Evolutionary conservation across 2,797 vertebrate species (phyloP).

Genomic region (Gambelia wislizenii): DNA sequence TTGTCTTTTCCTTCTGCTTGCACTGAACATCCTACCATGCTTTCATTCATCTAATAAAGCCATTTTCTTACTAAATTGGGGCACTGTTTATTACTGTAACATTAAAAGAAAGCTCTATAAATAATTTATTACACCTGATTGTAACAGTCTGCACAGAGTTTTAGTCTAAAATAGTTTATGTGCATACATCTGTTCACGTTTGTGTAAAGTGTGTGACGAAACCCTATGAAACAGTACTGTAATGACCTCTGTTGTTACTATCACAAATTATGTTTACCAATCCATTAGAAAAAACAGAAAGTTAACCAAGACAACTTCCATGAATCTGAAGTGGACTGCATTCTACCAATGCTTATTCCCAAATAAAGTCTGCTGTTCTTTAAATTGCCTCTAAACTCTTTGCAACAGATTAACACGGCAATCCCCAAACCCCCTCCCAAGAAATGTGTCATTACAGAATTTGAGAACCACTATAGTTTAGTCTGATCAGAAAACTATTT

Average conservation of each 20-base stretch:
- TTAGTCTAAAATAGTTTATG: accelerated
- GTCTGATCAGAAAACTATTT: not conserved
- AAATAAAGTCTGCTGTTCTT: too few species aligned
- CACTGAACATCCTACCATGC: not conserved
- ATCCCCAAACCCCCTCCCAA: too few species aligned
- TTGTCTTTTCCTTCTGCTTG: not conserved
- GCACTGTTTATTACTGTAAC: slow-evolving; percentile 5
- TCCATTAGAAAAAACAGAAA: not conserved
- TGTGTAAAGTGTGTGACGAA: not conserved
- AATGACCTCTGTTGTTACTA: accelerated
- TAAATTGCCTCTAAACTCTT: too few species aligned
- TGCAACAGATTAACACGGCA: too few species aligned
- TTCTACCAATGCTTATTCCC: too few species aligned
- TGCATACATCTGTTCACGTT: slow-evolving; percentile 1
- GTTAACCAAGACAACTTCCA: not conserved
- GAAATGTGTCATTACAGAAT: too few species aligned
- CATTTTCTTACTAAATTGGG: slow-evolving; percentile 1
- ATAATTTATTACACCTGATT: not conserved
- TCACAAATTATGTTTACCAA: slow-evolving; percentile 49
- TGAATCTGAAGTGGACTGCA: too few species aligned
- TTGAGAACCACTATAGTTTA: not conserved
- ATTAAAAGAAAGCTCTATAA: slow-evolving; percentile 28
- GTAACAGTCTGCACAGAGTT: not conserved
- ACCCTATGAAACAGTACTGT: slow-evolving; percentile 2
- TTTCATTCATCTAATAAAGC: not conserved